A percentile compares a stretch with the other conserved stretches of the same genome.
phyloP scores from a whole-genome alignment of 2,113 vertebrate species.

The Physeter macrocephalus region DNA sequence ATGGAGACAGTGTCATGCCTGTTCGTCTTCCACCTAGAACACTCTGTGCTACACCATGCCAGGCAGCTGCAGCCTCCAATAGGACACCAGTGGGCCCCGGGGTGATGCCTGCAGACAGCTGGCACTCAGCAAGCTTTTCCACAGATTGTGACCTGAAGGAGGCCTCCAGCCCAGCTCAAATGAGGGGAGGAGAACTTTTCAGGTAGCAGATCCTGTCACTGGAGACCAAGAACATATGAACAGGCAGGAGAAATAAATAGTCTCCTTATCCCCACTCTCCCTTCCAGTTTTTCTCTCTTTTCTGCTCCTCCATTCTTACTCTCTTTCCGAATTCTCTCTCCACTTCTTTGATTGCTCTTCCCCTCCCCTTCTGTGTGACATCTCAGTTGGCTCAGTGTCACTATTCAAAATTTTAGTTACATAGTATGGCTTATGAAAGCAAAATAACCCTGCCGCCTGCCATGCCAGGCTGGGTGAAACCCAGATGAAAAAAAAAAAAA shows the following conservation, averaged over 20 bases:
- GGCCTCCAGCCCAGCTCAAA: background rate
- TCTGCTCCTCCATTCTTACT: background rate
- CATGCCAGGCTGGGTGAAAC: background rate
- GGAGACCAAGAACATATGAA: background rate
- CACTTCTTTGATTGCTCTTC: constrained; percentile 55
- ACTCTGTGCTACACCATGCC: background rate
- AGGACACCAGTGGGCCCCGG: background rate
- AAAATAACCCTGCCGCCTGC: constrained; percentile 7
- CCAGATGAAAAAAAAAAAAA: background rate
- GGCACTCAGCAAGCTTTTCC: background rate
- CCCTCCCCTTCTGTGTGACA: constrained; percentile 13
- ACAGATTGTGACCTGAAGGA: background rate
- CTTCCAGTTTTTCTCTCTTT: background rate
- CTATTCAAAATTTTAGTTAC: constrained; percentile 49
- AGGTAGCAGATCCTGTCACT: background rate
- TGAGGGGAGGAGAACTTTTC: background rate
- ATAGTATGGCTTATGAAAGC: constrained; percentile 48
- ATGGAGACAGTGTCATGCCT: background rate
- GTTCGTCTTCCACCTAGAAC: background rate
- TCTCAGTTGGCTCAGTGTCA: constrained; percentile 11
- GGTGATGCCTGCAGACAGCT: background rate
- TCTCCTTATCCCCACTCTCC: background rate
- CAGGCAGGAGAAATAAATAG: background rate
- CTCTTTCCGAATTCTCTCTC: background rate
- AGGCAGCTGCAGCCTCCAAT: background rate